Base-by-base conservation (phyloP, 2,113 vertebrate genomes). In the Alectura lathami region DNA sequence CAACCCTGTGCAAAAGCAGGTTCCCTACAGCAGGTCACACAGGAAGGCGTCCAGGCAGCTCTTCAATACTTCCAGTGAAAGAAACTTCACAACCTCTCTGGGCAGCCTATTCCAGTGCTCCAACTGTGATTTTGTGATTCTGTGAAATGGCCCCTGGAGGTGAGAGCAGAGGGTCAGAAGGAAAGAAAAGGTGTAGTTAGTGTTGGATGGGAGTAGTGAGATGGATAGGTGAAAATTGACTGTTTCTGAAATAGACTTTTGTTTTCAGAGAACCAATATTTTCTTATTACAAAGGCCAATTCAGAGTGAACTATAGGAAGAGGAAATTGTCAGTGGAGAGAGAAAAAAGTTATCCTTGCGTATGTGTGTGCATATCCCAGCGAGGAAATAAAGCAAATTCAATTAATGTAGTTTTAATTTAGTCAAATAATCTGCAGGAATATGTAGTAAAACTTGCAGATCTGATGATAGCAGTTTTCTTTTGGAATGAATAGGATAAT, bases 391-490 rank as follows among this genome's bases (percentile, higher is more conserved):
- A 81, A 64, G n/a, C 36, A 74, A 86, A 91, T 29, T 11, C 3
- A 40, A 8, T 64, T 93, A 77, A 88, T 34, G 32, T 57, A 21
- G 80, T 60, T 85, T 84, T 84, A 45, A 88, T 92, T 77, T 79
- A 83, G 32, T 50, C 27, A 83, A 95, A 91, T 11, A 36, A 45
- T 94, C 38, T 83, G 43, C 83, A 95, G 40, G 63, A 81, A 67
- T 72, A 89, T 79, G 59, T 86, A 97, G 88, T 53, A 95, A 85
- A 96, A 95, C 91, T 86, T 95, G 72, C 77, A 95, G 73, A 85
- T 91, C 45, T 95, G 56, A 73, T 74, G 53, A 88, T 24, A 48
- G 36, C 75, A 82, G 42, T 50, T 62, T 82, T 94, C 87, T 54
- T 81, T 78, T 10, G 77, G 73, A 77, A 27, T 73, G 50, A 62